Evolutionary conservation across 2,888 invertebrate species (phyloP).

Genomic region (Andrena trimmerana): DNA sequence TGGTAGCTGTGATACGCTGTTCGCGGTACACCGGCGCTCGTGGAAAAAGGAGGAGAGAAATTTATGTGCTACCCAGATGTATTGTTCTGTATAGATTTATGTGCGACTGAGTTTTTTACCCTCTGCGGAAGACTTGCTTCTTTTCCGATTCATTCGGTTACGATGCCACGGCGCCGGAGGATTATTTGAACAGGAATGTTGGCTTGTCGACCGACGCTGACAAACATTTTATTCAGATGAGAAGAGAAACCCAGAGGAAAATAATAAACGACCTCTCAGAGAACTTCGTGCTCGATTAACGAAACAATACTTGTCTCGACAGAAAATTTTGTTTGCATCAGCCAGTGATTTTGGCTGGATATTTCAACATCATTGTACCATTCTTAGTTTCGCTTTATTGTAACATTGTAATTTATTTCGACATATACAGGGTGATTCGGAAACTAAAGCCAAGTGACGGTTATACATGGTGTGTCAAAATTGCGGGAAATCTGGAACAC

Average conservation of each 20-base stretch:
- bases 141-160: neutral
- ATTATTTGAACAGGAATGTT: constrained; percentile 21
- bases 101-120: constrained; percentile 6
- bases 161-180: neutral
- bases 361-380: no score
- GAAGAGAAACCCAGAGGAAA: neutral
- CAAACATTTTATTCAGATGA: constrained; percentile 7
- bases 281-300: neutral
- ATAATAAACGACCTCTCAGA: neutral
- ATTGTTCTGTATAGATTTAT: constrained; percentile 56
- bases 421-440: no score
- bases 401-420: no score
- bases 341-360: no score
- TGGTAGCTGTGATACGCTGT: constrained; percentile 46
- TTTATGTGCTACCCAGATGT: constrained; percentile 39
- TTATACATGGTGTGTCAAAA: no score
- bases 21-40: constrained; percentile 3
- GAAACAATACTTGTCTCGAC: neutral
- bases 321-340: no score
- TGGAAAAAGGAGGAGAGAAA: constrained; percentile 37
- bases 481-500: no score
- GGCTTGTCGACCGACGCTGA: neutral
- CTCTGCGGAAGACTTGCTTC: neutral
- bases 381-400: no score
- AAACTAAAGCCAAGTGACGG: no score